These are phyloP conservation scores for Zeus faber DNA, from an alignment of 2,113 vertebrate species.

Conservation along the genomic window DNA sequence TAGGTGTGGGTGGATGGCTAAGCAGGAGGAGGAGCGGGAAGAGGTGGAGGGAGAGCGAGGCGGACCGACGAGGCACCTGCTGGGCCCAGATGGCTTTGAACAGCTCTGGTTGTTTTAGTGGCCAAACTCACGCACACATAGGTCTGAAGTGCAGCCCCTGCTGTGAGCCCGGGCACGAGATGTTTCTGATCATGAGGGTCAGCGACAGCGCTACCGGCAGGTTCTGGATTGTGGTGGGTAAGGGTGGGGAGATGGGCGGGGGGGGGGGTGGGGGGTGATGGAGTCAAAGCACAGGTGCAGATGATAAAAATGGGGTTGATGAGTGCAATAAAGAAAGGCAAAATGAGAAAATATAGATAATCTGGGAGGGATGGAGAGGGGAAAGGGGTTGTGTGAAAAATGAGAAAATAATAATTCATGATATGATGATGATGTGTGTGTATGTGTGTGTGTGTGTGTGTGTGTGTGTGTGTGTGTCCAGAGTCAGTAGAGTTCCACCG, in stretches of 20 bases:
- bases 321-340: too few relatives aligned
- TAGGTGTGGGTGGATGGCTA: constrained; percentile 45
- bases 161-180: neutral
- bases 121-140: constrained; percentile 59
- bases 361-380: constrained; percentile 4
- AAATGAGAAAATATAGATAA: neutral
- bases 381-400: neutral
- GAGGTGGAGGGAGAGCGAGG: constrained; percentile 13
- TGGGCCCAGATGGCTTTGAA: constrained; percentile 61
- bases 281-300: constrained; percentile 49
- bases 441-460: constrained; percentile 2
- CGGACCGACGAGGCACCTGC: constrained; percentile 52
- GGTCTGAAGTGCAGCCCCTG: constrained; percentile 30
- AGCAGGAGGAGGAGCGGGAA: constrained; percentile 18
- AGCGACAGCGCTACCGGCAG: constrained; percentile 13
- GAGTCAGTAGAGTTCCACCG: constrained; percentile 7
- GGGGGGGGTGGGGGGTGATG: neutral
- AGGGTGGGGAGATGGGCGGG: neutral
- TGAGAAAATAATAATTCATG: constrained; percentile 12
- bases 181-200: neutral
- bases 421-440: constrained; percentile 2
- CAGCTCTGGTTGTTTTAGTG: constrained; percentile 46
- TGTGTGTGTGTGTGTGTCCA: neutral
- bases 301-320: too few relatives aligned
- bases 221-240: constrained; percentile 40